These are phyloP conservation scores for Ceratina japonica DNA, from an alignment of 1,140 invertebrate species.

Conservation along the genomic window DNA sequence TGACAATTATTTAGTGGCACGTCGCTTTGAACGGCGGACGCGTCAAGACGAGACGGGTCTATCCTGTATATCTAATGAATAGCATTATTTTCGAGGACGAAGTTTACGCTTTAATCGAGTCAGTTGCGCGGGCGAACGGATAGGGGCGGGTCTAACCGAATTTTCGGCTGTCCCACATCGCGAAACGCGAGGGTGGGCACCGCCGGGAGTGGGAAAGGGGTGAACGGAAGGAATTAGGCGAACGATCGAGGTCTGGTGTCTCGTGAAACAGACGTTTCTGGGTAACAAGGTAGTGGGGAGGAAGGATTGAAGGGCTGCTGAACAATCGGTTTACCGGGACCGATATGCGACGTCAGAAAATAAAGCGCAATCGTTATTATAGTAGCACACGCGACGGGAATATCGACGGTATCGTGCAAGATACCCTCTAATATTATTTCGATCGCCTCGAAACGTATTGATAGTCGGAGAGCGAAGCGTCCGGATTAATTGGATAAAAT, in stretches of 20 bases:
- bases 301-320: neutral
- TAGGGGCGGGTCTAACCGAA: slow-evolving; percentile 40
- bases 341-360: slow-evolving; percentile 9
- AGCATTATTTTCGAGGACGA: slow-evolving; percentile 22
- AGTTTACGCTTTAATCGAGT: slow-evolving; percentile 39
- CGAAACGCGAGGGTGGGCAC: neutral
- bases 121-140: neutral
- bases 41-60: neutral
- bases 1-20: too few species aligned
- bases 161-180: slow-evolving; percentile 34
- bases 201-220: neutral
- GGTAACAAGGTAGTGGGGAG: neutral
- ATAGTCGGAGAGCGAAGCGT: too few species aligned
- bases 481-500: too few species aligned
- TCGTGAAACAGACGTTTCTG: neutral
- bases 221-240: slow-evolving; percentile 21
- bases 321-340: neutral
- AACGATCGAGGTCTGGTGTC: neutral
- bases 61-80: neutral
- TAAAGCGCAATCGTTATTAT: neutral
- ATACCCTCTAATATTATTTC: too few species aligned
- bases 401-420: too few species aligned
- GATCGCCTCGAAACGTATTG: too few species aligned
- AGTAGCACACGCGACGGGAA: too few species aligned
- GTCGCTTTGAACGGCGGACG: neutral